phyloP scores from a whole-genome alignment of 2,113 vertebrate species.

The Montifringilla adamsi region DNA sequence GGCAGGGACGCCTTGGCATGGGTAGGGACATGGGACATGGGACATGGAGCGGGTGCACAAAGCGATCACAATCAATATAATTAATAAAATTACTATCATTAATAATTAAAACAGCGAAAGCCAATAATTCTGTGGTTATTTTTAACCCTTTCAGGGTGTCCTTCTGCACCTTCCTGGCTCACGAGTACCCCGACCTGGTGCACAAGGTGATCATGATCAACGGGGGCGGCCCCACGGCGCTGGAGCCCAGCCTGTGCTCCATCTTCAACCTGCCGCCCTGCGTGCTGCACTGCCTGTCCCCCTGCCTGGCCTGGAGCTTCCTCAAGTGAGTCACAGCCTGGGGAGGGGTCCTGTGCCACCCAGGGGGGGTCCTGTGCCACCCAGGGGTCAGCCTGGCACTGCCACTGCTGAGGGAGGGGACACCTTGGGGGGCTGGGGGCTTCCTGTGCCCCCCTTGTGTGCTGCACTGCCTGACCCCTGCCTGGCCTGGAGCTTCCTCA shows the following conservation, averaged over 20 bases:
- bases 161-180: constrained; percentile 80
- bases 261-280: constrained; percentile 93
- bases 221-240: constrained; percentile 90
- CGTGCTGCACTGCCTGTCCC: constrained; percentile 88
- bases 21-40: no score
- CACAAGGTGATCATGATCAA: constrained; percentile 99
- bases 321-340: constrained; percentile 79
- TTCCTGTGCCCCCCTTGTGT: no score
- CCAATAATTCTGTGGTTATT: no score
- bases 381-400: not conserved
- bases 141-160: constrained; percentile 80
- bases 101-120: no score
- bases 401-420: no score
- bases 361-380: no score
- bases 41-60: no score
- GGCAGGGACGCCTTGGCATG: not conserved
- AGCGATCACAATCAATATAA: no score
- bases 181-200: constrained; percentile 94
- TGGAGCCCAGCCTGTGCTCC: constrained; percentile 94
- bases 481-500: no score
- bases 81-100: no score
- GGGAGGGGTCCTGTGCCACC: no score
- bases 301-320: constrained; percentile 93
- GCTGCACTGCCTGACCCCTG: no score
- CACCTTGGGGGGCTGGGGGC: not conserved